Evolutionary conservation across 2,113 vertebrate genomes (phyloP), one percentile per base, ranked within the genome.

Genomic region (Pyrgilauda ruficollis): DNA sequence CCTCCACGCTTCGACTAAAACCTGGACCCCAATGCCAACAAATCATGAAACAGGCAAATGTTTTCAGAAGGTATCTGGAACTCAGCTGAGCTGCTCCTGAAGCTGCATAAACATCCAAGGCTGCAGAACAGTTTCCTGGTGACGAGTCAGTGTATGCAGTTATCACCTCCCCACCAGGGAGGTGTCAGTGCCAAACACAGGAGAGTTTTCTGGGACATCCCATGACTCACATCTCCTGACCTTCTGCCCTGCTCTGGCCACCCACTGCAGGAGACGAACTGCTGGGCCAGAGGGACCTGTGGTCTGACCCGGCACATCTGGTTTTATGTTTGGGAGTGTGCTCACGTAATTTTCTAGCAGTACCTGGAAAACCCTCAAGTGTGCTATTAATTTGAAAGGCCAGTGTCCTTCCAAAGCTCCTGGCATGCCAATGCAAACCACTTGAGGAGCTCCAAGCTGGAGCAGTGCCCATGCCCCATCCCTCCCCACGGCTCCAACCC

Each of bases 331-430:
- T 76, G 74, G 67, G 85, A 91, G 55, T 3, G 2, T 11, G 50
- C 76, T 92, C 92, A 69, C 19, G 13, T 89, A 86, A 83, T 81
- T 96, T 93, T 95, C 80, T 92, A 90, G 83, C 88, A 90, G 79
- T 94, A 95, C 96, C 85, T 92, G 94, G 96, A 93, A 94, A 92
- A 95, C 76, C 67, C 75, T 90, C 96, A 94, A 93, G 86, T 2
- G 9, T 76, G 75, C 88, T 95, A 88, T 93, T 93, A 92, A 88
- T 93, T 86, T 94, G 95, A 94, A 96, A 95, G 55, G 72, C 89
- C 86, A 84, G 80, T 74, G 77, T 90, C 90, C 83, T 87, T 96
- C 72, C 79, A 87, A 83, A 94, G 68, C 85, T 90, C 58, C 83
- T 68, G 73, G 76, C 62, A 70, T 91, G 87, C 94, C 93, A 96